A percentile compares a stretch with the other conserved stretches of the same genome.
Evolutionary conservation across 1,140 invertebrate species (phyloP).

Genomic region (Lasioglossum baleicum): DNA sequence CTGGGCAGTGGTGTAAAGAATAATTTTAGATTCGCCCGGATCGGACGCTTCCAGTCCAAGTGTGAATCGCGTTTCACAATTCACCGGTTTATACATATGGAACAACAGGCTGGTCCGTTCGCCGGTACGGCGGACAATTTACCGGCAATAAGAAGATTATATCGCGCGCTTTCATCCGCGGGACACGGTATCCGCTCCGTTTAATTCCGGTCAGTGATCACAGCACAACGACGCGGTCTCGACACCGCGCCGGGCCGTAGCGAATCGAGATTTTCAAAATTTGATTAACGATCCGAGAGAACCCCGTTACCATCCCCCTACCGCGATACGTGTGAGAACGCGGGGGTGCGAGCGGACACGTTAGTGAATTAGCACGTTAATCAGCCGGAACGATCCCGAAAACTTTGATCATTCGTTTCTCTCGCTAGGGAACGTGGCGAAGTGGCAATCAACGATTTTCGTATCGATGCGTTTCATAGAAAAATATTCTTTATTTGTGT

Average conservation of each 20-base stretch:
- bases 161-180: slow-evolving; percentile 20
- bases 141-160: slow-evolving; percentile 41
- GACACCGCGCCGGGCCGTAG: not conserved
- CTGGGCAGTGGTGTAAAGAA: not conserved
- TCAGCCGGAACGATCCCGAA: not conserved
- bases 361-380: slow-evolving; percentile 22
- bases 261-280: slow-evolving; percentile 30
- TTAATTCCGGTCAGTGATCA: slow-evolving; percentile 31
- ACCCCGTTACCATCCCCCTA: too few species aligned
- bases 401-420: not conserved
- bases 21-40: not conserved
- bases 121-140: slow-evolving; percentile 13
- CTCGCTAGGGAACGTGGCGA: not conserved
- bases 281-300: slow-evolving; percentile 13
- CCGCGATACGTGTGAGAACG: not conserved
- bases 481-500: too few species aligned
- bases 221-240: not conserved
- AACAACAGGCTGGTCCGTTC: not conserved
- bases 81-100: slow-evolving; percentile 25
- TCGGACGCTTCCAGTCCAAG: too few species aligned
- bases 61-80: slow-evolving; percentile 25
- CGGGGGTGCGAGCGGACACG: not conserved
- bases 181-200: not conserved
- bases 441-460: too few species aligned
- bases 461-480: too few species aligned